Evolutionary conservation across 2,113 vertebrate genomes (phyloP).

Genomic region (Ia io): DNA sequence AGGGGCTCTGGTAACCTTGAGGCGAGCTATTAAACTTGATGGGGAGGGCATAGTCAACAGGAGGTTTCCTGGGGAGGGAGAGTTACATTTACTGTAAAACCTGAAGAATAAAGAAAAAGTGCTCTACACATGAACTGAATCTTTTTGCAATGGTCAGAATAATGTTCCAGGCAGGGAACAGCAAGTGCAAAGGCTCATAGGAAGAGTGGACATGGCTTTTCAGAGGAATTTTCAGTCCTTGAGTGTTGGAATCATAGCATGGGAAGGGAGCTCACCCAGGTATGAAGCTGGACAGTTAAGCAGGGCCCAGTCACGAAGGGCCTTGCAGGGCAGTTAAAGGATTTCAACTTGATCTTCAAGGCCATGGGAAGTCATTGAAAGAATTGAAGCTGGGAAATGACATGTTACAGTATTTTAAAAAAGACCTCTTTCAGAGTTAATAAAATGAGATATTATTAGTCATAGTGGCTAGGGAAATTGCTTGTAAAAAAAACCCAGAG

Average conservation of each 20-base stretch:
- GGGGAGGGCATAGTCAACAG: neutral
- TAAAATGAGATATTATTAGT: conserved; percentile 74
- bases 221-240: neutral
- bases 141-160: neutral
- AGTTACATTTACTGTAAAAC: neutral
- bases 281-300: neutral
- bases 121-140: neutral
- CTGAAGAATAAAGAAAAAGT: neutral
- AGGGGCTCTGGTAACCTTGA: neutral
- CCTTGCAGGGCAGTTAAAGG: neutral
- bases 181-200: neutral
- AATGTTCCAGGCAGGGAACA: neutral
- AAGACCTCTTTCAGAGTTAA: conserved; percentile 55
- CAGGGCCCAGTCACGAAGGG: neutral
- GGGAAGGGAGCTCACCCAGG: neutral
- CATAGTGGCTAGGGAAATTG: conserved; percentile 53
- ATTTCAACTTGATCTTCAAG: neutral
- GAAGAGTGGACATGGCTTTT: neutral
- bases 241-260: neutral
- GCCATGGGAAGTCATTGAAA: neutral
- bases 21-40: neutral
- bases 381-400: neutral
- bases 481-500: conserved; percentile 28
- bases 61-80: neutral
- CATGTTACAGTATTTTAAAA: conserved; percentile 13